Evolutionary conservation across 2,113 vertebrate species (phyloP), one percentile per base, ranked within the genome.

Genomic region (Eulacestoma nigropectus): DNA sequence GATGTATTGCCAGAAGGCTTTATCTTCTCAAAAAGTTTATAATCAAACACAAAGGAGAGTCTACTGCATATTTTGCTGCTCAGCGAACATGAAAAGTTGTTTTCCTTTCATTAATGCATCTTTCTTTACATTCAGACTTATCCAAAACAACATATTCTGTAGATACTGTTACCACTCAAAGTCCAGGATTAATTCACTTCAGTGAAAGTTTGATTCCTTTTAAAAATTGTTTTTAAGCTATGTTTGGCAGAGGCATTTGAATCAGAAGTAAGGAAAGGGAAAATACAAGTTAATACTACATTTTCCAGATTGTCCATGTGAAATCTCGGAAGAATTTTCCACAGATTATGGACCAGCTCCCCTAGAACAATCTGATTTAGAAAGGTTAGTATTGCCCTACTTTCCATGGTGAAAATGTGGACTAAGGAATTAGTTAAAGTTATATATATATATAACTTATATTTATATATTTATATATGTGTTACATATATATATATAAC

Each of bases 1-100:
- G 96, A 96, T 96, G 93, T 96, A 85, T 72, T 96, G 94, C 97
- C 96, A 97, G 97, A 96, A 97, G 94, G 95, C 65, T 95, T 95
- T 97, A 95, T 96, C 92, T 91, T 94, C 93, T 90, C 35, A 37
- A 90, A 90, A 94, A 95, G 41, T 94, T 96, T 91, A 72, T 96
- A 97, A 96, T 95, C 96, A 96, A 95, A 90, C 47, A 95, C 72
- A 94, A 94, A 96, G 37, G 84, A 95, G 46, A 90, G 73, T 68
- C 46, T 85, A 72, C 67, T 93, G 86, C 75, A 95, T 93, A 90
- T 95, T 95, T 96, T 94, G 90, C 96, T 96, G 89, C 90, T 94
- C 92, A 94, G 73, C 1, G 8, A 83, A 94, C 67, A 95, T 89
- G 92, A 96, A 96, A 96, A 87, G 56, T 88, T 95, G 94, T 93